Evolutionary conservation across 2,797 vertebrate genomes (phyloP).

Genomic region (Melanotaenia trifasciata): DNA sequence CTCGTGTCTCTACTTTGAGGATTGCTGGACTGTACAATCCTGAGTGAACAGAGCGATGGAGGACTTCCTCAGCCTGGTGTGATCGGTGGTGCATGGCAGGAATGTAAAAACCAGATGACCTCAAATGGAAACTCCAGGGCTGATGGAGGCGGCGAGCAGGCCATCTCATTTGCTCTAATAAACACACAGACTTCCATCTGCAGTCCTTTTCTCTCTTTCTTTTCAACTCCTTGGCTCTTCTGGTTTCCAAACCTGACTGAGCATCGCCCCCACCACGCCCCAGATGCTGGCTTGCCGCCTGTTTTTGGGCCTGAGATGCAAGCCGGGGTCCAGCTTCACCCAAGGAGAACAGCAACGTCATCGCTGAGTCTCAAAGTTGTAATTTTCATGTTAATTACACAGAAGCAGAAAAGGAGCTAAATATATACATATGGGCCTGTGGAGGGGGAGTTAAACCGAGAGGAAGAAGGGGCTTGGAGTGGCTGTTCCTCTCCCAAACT

Average conservation of each 20-base stretch:
- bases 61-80: constrained; percentile 63
- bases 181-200: constrained; percentile 56
- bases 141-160: constrained; percentile 52
- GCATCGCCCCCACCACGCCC: constrained; percentile 61
- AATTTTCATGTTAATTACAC: constrained; percentile 85
- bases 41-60: constrained; percentile 26
- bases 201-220: constrained; percentile 15
- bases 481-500: constrained; percentile 45
- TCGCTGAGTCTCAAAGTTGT: constrained; percentile 65
- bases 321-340: constrained; percentile 35
- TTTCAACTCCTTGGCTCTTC: constrained; percentile 7
- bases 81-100: constrained; percentile 70
- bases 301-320: constrained; percentile 42
- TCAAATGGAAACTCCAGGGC: constrained; percentile 82
- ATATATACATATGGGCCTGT: constrained; percentile 70
- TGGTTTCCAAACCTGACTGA: constrained; percentile 50
- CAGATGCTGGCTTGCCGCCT: constrained; percentile 54
- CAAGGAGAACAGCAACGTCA: constrained; percentile 75
- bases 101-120: constrained; percentile 83
- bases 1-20: constrained; percentile 39
- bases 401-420: constrained; percentile 71
- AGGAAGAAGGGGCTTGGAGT: constrained; percentile 34
- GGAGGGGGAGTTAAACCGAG: constrained; percentile 25
- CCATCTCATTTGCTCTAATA: constrained; percentile 72
- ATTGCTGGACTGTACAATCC: constrained; percentile 25